Evolutionary conservation across 1,140 invertebrate genomes (phyloP).

Genomic region (Hyphantria cunea): DNA sequence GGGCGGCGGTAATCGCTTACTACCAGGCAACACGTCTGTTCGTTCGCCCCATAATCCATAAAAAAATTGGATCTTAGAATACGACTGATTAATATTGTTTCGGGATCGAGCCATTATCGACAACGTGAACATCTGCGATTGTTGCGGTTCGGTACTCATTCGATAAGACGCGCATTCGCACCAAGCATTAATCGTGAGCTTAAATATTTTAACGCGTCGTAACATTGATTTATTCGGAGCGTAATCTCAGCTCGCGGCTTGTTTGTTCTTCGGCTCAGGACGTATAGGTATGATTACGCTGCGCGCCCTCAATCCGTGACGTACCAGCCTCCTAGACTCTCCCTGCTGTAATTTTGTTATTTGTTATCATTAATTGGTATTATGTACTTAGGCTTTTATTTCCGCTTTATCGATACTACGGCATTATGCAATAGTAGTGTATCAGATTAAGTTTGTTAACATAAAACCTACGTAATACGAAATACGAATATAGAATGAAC

Average conservation of each 20-base stretch:
- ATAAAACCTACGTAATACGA: conserved; percentile 34
- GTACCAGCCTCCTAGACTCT: conserved; percentile 35
- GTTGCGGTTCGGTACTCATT: conserved; percentile 40
- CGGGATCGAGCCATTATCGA: conserved; percentile 3
- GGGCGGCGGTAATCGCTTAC: too few relatives aligned
- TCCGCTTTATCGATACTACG: conserved; percentile 27
- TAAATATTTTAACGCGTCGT: conserved; percentile 81
- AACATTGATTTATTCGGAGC: conserved; percentile 80
- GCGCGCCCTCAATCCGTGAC: conserved; percentile 53
- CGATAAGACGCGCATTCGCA: conserved; percentile 68
- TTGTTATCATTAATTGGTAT: conserved; percentile 51
- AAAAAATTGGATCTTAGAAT: not conserved
- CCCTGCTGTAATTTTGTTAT: conserved; percentile 46
- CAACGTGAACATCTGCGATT: conserved; percentile 17
- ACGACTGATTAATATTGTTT: not conserved
- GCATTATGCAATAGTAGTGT: not conserved
- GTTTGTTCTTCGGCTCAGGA: conserved; percentile 79
- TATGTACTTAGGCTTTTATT: conserved; percentile 28
- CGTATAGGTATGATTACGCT: conserved; percentile 77
- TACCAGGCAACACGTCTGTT: too few relatives aligned
- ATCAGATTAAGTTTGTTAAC: conserved; percentile 17
- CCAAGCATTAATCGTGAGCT: conserved; percentile 78
- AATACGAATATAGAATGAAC: conserved; percentile 59
- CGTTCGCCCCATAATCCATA: too few relatives aligned
- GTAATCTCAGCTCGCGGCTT: conserved; percentile 78